These are phyloP conservation scores for Baronia brevicornis DNA, from an alignment of 2,888 invertebrate species.

Conservation along the genomic window DNA sequence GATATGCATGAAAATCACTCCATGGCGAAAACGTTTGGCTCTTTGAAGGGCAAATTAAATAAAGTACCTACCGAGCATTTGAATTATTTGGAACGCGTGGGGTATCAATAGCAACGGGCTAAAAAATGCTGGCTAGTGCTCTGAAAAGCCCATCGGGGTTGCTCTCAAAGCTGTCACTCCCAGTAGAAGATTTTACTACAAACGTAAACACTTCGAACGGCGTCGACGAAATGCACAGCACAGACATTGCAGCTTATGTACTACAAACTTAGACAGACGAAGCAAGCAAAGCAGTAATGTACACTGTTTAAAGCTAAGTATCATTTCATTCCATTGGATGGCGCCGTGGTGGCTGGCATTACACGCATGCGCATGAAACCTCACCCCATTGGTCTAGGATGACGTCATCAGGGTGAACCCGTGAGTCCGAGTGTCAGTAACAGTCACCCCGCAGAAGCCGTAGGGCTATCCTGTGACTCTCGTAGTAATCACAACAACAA, in stretches of 20 bases:
- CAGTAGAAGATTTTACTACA: conserved; percentile 56
- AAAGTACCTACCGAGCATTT: conserved; percentile 67
- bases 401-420: conserved; percentile 74
- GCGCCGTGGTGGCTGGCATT: conserved; percentile 64
- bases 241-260: conserved; percentile 37
- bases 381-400: conserved; percentile 69
- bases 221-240: conserved; percentile 32
- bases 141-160: conserved; percentile 67
- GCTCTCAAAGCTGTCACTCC: conserved; percentile 69
- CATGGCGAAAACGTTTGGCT: conserved; percentile 42
- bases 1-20: conserved; percentile 31
- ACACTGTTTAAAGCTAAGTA: conserved; percentile 28
- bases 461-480: conserved; percentile 46
- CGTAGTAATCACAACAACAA: conserved; percentile 30
- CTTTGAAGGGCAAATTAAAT: conserved; percentile 59
- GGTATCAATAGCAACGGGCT: conserved; percentile 57
- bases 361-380: conserved; percentile 58
- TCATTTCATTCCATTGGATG: conserved; percentile 32
- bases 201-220: conserved; percentile 40
- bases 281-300: conserved; percentile 49
- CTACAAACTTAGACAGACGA: conserved; percentile 23
- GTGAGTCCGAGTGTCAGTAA: conserved; percentile 63
- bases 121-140: conserved; percentile 64
- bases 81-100: conserved; percentile 65
- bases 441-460: conserved; percentile 66